Evolutionary conservation across 2,113 vertebrate species (phyloP).

Genomic region (Dipodomys spectabilis): DNA sequence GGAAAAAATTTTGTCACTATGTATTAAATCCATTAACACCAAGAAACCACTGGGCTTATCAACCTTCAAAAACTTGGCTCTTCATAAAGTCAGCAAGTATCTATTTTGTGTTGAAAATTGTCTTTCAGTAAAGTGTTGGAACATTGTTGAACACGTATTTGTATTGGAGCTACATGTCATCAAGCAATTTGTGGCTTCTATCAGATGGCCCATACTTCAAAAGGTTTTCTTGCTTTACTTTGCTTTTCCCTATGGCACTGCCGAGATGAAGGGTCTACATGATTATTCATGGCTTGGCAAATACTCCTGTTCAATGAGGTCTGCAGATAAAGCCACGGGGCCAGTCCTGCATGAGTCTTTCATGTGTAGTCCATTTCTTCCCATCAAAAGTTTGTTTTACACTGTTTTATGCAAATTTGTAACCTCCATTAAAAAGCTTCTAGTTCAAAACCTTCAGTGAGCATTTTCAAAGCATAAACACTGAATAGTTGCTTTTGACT

Average conservation of each 20-base stretch:
- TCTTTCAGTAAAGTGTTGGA: conserved; percentile 14
- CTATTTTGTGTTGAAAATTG: conserved; percentile 42
- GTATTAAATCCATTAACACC: background rate
- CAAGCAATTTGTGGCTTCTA: background rate
- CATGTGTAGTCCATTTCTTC: conserved; percentile 58
- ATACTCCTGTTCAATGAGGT: conserved; percentile 29
- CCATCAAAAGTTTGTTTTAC: conserved; percentile 64
- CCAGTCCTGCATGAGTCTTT: conserved; percentile 43
- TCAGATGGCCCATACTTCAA: conserved; percentile 38
- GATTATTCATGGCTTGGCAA: conserved; percentile 56
- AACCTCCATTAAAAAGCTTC: conserved; percentile 52
- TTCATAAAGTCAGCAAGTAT: conserved; percentile 35
- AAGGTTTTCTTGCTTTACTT: conserved; percentile 27
- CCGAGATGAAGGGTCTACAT: conserved; percentile 43
- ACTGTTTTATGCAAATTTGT: conserved; percentile 61
- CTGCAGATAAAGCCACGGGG: conserved; percentile 11
- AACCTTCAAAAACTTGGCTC: conserved; percentile 47
- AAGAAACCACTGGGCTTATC: background rate
- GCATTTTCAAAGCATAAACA: conserved; percentile 61
- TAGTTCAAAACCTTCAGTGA: conserved; percentile 66
- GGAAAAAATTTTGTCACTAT: background rate
- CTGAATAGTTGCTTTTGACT: background rate
- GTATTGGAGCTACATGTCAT: background rate
- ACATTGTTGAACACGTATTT: background rate
- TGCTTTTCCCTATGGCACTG: conserved; percentile 4